Percentiles rank a stretch among this genome's conserved stretches.
Conservation (phyloP, 1,140 invertebrate species). For the Drosophila navojoa region DNA sequence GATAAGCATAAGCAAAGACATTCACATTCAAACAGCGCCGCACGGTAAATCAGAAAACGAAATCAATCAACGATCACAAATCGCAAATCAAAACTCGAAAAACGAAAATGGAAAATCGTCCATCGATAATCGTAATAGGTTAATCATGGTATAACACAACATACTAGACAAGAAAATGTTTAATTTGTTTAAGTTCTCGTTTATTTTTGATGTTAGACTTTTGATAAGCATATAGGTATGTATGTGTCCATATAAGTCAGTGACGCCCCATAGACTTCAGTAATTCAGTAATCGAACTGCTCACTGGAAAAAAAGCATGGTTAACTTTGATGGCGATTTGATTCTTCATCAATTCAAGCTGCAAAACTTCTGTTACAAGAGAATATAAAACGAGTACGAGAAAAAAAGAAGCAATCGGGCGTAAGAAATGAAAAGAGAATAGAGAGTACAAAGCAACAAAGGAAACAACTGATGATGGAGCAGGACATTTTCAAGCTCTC, state of each 20-base stretch:
- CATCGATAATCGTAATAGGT: no score
- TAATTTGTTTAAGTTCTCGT: no score
- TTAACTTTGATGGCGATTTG: not conserved
- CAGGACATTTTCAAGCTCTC: no score
- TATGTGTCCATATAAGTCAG: not conserved
- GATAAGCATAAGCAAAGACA: conserved; percentile 39
- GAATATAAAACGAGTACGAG: no score
- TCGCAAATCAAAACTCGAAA: not conserved
- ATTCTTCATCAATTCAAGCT: not conserved
- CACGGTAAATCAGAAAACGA: conserved; percentile 7
- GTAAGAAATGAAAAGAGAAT: no score
- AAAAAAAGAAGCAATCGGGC: no score
- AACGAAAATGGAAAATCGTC: not conserved
- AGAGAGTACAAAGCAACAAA: no score
- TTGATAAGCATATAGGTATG: not conserved
- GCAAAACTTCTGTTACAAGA: not conserved
- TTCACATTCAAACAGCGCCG: not conserved
- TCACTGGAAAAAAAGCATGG: conserved; percentile 1
- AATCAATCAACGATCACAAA: not conserved
- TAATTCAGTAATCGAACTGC: not conserved
- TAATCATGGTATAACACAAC: no score
- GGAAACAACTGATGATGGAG: no score
- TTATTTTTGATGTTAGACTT: not conserved
- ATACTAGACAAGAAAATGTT: no score
- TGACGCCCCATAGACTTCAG: not conserved